Base-by-base conservation (phyloP, 2,113 vertebrate genomes). In the Cromileptes altivelis region DNA sequence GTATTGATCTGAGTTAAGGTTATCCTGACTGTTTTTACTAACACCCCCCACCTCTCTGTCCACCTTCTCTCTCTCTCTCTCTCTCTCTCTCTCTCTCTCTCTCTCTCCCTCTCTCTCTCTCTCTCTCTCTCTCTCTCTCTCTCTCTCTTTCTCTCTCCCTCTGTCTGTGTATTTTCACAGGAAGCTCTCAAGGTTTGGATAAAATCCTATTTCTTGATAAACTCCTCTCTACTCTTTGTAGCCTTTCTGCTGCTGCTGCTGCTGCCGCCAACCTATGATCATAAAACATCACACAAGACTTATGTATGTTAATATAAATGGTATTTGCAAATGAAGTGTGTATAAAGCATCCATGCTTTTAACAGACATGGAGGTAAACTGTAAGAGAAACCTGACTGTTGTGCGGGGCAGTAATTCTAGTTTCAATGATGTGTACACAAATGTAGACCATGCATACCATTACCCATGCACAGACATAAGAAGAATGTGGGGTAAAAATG, bases 161-260 rank as follows among this genome's bases (percentile, higher is more conserved):
- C 37, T 0, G 11, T 80, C 78, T n/a, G 88, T 96, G 94, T 92
- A 94, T 93, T 96, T 96, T 93, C 88, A 95, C 96, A 99, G 98
- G 98, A 98, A 94, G 96, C 97, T 76, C 96, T 99, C 76, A 99
- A 99, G 98, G 98, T 99, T 98, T 98, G 98, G 94, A 96, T 92
- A 81, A 83, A 84, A 84, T 84, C 21, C 4, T 65, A 60, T 90
- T 74, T 42, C 52, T 42, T 62, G 1, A 74, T 82, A 63, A 64
- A 37, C n/a, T 80, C 64, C 60, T 65, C 21, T 82, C 25, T 56
- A 42, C 25, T 56, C 52, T 75, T 45, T 55, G 1, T 68, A 55
- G 7, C n/a, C 42, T 83, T 63, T 69, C 64, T 88, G 42, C 79
- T 86, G 15, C 70, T 52, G 19, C 63, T 86, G 15, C 70, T 52